Evolutionary conservation across 2,113 vertebrate species (phyloP).

Genomic region (Mesitornis unicolor): DNA sequence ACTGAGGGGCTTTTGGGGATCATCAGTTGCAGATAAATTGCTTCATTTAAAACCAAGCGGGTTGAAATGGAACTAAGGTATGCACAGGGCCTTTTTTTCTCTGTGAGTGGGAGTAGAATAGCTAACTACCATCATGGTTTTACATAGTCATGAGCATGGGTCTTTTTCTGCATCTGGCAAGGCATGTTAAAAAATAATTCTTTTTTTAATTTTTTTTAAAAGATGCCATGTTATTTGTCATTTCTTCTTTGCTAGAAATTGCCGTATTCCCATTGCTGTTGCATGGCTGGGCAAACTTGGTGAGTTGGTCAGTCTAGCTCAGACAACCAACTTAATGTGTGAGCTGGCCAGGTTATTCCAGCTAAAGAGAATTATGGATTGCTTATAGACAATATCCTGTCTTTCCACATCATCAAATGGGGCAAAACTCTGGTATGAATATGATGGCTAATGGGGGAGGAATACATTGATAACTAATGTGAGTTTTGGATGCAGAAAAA

Average conservation of each 20-base stretch:
- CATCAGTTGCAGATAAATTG: neutral
- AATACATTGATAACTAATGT: neutral
- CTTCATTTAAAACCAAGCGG: neutral
- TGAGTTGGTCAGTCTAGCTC: neutral
- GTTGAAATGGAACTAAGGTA: neutral
- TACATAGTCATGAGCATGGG: fast-evolving
- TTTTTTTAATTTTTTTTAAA: no score
- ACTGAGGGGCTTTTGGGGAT: neutral
- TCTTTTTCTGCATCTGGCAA: neutral
- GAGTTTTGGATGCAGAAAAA: neutral
- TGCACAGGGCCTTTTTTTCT: neutral
- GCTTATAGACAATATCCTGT: neutral
- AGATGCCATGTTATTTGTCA: neutral
- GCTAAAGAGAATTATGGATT: neutral
- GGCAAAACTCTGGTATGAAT: neutral
- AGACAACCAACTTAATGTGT: neutral
- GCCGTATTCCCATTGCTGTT: neutral
- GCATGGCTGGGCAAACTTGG: neutral
- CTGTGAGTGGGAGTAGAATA: neutral
- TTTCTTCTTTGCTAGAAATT: neutral
- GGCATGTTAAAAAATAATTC: neutral
- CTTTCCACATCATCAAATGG: neutral
- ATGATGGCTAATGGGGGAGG: neutral
- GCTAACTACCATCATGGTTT: neutral
- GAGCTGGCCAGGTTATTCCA: neutral